Base-by-base conservation (phyloP, 2,888 invertebrate genomes). In the Meganola albula region DNA sequence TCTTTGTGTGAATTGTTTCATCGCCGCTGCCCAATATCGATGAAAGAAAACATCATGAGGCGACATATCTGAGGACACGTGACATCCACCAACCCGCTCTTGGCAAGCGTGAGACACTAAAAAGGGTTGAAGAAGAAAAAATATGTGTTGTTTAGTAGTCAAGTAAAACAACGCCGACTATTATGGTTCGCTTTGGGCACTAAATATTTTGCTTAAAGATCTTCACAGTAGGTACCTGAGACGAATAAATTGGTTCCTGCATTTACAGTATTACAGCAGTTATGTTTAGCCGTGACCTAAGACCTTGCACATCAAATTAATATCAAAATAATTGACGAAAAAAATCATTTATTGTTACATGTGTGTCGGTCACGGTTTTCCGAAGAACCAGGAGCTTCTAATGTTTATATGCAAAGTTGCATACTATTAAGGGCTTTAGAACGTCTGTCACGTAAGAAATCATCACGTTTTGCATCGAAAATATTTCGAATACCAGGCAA, bases 211-310 rank as follows among this genome's bases (percentile, higher is more conserved):
- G n/a, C n/a, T n/a, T n/a, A n/a, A n/a, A n/a, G n/a, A n/a, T n/a
- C n/a, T n/a, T n/a, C n/a, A n/a, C n/a, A n/a, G n/a, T n/a, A n/a
- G n/a, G n/a, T 48, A 60, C 55, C 66, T 53, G 27, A 56, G 53
- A 46, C 46, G 63, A 58, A 61, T 52, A 55, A n/a, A 66, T 72
- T 68, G 63, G 70, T 71, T 71, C 63, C 63, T 56, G 60, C 55
- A 55, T 65, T 66, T 63, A 63, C 53, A 48, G 37, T 51, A 45
- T 63, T 58, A 63, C 31, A 56, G 48, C 54, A 5, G n/a, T 3
- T n/a, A 5, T 7, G n/a, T 7, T 61, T 55, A 69, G 42, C 76
- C 76, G 58, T 77, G 80, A 76, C 76, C 75, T 60, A 63, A 57
- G 44, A 44, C 67, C 68, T 74, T 69, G 69, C 54, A 51, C 45